Evolutionary conservation across 2,113 vertebrate species (phyloP).

Genomic region (Cathartes aura): DNA sequence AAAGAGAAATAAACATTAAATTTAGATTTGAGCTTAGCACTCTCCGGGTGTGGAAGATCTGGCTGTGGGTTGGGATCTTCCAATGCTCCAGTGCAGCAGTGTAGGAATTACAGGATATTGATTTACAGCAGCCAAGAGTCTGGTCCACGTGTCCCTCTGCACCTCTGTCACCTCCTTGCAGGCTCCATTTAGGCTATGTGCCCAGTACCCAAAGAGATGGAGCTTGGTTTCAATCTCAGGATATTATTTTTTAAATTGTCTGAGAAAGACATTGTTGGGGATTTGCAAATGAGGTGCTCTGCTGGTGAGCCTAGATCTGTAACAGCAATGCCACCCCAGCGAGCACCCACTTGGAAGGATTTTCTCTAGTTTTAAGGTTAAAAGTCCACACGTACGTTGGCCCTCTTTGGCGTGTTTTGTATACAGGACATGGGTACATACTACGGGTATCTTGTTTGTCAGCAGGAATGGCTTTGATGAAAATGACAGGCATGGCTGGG

Average conservation of each 20-base stretch:
- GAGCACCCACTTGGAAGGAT: constrained; percentile 90
- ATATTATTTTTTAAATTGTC: not conserved
- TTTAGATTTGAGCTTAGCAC: not conserved
- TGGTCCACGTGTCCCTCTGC: not conserved
- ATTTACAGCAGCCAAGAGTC: not conserved
- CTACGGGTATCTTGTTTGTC: constrained; percentile 85
- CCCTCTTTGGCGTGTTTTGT: constrained; percentile 91
- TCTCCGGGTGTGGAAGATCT: not conserved
- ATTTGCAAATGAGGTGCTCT: not conserved
- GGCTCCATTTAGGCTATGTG: not conserved
- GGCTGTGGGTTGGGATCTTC: not conserved
- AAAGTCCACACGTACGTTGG: constrained; percentile 95
- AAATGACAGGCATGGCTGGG: constrained; percentile 87
- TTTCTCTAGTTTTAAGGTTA: constrained; percentile 92
- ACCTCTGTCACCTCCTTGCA: not conserved
- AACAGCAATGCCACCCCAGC: constrained; percentile 92
- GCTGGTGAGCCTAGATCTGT: constrained; percentile 76
- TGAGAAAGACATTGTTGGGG: not conserved
- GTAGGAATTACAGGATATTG: not conserved
- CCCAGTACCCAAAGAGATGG: not conserved
- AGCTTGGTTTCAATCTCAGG: not conserved
- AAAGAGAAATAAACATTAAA: not conserved
- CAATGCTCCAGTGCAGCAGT: not conserved
- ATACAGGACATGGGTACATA: constrained; percentile 89
- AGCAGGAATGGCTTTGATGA: constrained; percentile 86